phyloP scores from a whole-genome alignment of 2,113 vertebrate species.

The Bucco capensis region DNA sequence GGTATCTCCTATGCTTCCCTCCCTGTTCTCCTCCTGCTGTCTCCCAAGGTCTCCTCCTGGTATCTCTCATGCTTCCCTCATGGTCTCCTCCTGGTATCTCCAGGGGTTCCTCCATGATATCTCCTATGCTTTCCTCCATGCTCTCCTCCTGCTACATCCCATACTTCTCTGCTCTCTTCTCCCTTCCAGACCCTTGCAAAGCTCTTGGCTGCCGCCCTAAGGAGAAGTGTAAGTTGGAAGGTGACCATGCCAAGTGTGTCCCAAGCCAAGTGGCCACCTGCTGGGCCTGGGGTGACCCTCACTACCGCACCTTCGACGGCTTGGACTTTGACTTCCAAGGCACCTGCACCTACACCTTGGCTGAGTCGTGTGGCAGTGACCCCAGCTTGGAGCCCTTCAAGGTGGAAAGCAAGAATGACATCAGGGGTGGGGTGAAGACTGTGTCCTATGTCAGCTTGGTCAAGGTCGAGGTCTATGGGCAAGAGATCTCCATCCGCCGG shows the following conservation, averaged over 20 bases:
- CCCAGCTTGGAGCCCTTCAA: slow-evolving; percentile 73
- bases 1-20: no score
- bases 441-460: slow-evolving; percentile 76
- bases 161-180: not conserved
- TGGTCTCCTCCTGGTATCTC: no score
- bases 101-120: no score
- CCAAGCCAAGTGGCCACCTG: slow-evolving; percentile 66
- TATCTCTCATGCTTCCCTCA: no score
- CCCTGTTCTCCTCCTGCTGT: no score
- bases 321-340: slow-evolving; percentile 74
- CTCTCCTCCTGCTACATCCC: not conserved
- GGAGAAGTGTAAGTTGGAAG: slow-evolving; percentile 71
- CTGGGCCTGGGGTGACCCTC: slow-evolving; percentile 76
- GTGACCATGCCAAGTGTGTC: slow-evolving; percentile 64
- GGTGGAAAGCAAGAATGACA: slow-evolving; percentile 78
- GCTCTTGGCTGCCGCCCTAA: slow-evolving; percentile 71
- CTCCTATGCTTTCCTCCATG: not conserved
- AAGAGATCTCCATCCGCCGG: slow-evolving; percentile 69
- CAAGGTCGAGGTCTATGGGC: slow-evolving; percentile 61
- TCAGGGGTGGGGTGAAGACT: slow-evolving; percentile 61
- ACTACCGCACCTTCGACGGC: slow-evolving; percentile 73
- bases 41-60: no score
- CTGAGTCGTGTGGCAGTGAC: slow-evolving; percentile 55
- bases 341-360: slow-evolving; percentile 77
- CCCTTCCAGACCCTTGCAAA: slow-evolving; percentile 77